A percentile compares a stretch with the other conserved stretches of the same genome.
These are phyloP conservation scores for Drosophila equinoxialis DNA, from an alignment of 1,140 invertebrate species.

Conservation along the genomic window DNA sequence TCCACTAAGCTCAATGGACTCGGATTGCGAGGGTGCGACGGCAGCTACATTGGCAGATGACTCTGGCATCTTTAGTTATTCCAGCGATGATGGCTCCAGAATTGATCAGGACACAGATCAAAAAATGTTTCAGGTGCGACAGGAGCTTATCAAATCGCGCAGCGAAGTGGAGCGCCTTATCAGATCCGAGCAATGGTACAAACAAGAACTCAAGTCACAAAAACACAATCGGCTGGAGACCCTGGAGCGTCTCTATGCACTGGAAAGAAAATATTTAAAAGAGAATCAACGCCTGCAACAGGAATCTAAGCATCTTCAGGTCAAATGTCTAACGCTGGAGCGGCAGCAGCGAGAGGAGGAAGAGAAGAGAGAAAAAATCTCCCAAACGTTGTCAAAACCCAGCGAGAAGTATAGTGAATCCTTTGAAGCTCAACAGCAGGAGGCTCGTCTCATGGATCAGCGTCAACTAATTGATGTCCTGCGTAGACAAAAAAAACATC, in stretches of 20 bases:
- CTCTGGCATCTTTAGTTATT: constrained; percentile 62
- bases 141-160: constrained; percentile 66
- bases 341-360: constrained; percentile 24
- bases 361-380: constrained; percentile 13
- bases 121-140: constrained; percentile 53
- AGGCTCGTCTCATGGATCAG: constrained; percentile 60
- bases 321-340: constrained; percentile 59
- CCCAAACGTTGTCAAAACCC: background rate
- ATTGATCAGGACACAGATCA: constrained; percentile 16
- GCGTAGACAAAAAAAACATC: constrained; percentile 67
- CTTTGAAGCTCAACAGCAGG: constrained; percentile 69
- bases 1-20: constrained; percentile 46
- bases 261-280: constrained; percentile 75
- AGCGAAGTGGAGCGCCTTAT: constrained; percentile 72
- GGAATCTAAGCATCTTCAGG: constrained; percentile 57
- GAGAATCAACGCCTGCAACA: constrained; percentile 75
- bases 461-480: constrained; percentile 68
- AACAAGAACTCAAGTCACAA: constrained; percentile 69
- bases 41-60: constrained; percentile 51
- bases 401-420: constrained; percentile 1
- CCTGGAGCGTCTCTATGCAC: constrained; percentile 70
- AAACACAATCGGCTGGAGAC: constrained; percentile 70
- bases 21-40: constrained; percentile 29
- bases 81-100: constrained; percentile 42
- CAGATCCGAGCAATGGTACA: constrained; percentile 80